Percentiles rank a stretch among this genome's conserved stretches.
Conservation (phyloP, 2,797 vertebrate species). For the Morus bassanus region DNA sequence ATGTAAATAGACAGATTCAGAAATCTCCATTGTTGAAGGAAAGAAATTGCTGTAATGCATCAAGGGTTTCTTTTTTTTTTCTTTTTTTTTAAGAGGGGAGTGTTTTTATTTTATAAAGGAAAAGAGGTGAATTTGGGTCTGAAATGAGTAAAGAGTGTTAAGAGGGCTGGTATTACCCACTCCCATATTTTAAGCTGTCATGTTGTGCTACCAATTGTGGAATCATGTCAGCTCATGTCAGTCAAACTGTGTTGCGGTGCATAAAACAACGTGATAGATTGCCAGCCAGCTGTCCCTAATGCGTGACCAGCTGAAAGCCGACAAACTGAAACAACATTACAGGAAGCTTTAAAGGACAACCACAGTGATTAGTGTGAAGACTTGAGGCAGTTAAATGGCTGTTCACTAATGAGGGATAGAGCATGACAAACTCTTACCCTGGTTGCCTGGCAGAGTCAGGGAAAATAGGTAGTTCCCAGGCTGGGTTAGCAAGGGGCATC, state of each 20-base stretch:
- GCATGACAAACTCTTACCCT: neutral
- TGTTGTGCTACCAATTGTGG: neutral
- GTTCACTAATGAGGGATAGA: constrained; percentile 30
- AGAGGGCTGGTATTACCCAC: neutral
- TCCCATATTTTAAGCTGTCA: neutral
- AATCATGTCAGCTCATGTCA: neutral
- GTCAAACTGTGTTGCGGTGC: neutral
- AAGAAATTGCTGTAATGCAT: neutral
- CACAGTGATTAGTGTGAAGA: neutral
- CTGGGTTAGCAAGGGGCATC: neutral
- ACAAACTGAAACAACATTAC: neutral
- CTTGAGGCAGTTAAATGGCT: constrained; percentile 30
- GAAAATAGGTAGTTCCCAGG: neutral
- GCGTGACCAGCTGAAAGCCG: neutral
- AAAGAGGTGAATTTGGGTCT: neutral
- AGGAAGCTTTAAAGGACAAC: neutral
- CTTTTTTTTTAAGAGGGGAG: rapidly evolving
- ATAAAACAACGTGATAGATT: neutral
- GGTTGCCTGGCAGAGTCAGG: neutral
- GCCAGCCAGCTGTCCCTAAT: neutral
- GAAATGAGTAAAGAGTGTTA: neutral
- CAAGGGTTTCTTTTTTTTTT: neutral
- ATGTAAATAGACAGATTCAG: neutral
- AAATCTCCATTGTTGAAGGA: neutral
- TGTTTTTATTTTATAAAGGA: neutral